Evolutionary conservation across 2,888 invertebrate genomes (phyloP).

Genomic region (Catocala fraxini): DNA sequence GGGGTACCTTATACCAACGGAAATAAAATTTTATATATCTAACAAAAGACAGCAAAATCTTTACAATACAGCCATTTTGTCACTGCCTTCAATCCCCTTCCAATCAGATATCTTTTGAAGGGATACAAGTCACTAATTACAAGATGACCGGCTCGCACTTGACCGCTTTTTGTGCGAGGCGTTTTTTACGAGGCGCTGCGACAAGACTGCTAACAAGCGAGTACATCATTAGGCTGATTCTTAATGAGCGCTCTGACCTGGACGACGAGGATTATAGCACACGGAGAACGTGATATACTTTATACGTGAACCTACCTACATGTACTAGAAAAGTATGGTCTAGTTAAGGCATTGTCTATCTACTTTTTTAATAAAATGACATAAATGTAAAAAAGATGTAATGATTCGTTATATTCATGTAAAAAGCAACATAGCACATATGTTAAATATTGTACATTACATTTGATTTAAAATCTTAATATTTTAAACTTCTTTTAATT

Average conservation of each 20-base stretch:
- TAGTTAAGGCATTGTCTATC: too few species aligned
- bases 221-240: constrained; percentile 72
- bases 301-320: neutral
- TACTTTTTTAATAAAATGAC: too few species aligned
- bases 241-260: constrained; percentile 66
- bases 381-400: too few species aligned
- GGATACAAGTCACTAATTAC: constrained; percentile 47
- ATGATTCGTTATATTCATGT: too few species aligned
- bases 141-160: constrained; percentile 44
- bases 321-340: neutral
- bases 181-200: constrained; percentile 54
- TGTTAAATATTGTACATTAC: too few species aligned
- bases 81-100: neutral
- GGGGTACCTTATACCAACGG: too few species aligned
- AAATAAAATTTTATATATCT: too few species aligned
- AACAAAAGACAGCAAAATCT: too few species aligned
- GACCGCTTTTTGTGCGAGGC: constrained; percentile 52
- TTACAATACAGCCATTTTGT: neutral
- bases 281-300: neutral
- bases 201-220: constrained; percentile 72
- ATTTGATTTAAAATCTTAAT: too few species aligned
- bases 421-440: too few species aligned
- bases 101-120: constrained; percentile 33
- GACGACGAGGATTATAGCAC: constrained; percentile 22
- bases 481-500: too few species aligned